Evolutionary conservation across 2,888 invertebrate genomes (phyloP), one percentile per base, ranked within the genome.

Genomic region (Conistra vaccinii): DNA sequence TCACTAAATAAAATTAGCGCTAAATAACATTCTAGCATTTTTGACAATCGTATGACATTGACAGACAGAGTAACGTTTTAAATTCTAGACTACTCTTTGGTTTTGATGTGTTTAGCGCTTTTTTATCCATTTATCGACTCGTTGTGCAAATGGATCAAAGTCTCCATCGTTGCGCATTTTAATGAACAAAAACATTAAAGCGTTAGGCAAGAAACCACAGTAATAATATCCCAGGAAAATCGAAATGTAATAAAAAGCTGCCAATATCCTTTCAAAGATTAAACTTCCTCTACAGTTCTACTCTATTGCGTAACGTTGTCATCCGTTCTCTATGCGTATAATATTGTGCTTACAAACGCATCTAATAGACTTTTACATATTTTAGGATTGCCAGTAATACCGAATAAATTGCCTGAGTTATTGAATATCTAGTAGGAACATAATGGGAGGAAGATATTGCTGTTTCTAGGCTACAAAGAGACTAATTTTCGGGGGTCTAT

Each of bases 251-350:
- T 60, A 83, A 83, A 74, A 81, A 74, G 53, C 58, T 39, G 9
- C 5, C 69, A 80, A 84, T 82, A 82, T 78, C 80, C 85, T 79
- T 55, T 73, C 58, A 69, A 20, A 81, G 84, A 84, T 84, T 77
- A 81, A 77, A 84, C 84, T 84, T 87, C 86, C 83, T 78, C 4
- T 32, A 23, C 42, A 60, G 62, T 76, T 78, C 6, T 32, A 23
- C 42, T 53, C 63, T 74, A 84, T 87, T 81, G 70, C 81, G n/a
- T n/a, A n/a, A n/a, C n/a, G 68, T 51, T 35, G 73, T 57, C 69
- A 76, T 83, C 80, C 83, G 81, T 84, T 78, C 32, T 65, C 32
- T n/a, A 14, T 51, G 66, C 32, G 20, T 68, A 55, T 48, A n/a
- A n/a, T n/a, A n/a, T n/a, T 20, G 57, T 67, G 12, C 29, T 29